These are phyloP conservation scores for Leptinotarsa tumamoca DNA, from an alignment of 2,888 invertebrate genomes.

Conservation along the genomic window DNA sequence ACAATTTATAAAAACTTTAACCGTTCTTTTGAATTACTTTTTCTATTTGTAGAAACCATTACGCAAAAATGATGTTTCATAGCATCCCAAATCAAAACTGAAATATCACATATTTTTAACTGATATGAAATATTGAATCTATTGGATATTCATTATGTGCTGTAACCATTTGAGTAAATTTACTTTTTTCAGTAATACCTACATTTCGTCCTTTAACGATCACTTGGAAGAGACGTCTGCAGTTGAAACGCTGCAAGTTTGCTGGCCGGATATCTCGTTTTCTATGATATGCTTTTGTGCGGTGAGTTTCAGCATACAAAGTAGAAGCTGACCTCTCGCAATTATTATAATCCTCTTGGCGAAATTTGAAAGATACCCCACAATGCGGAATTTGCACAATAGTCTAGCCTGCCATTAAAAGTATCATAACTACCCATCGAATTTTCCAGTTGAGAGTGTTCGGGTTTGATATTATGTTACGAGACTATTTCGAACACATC, in stretches of 20 bases:
- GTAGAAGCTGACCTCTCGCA: background rate
- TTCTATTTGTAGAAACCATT: too few species aligned
- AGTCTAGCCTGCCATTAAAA: background rate
- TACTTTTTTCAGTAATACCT: background rate
- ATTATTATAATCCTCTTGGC: background rate
- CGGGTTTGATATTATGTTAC: background rate
- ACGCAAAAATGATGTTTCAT: too few species aligned
- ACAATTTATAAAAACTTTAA: too few species aligned
- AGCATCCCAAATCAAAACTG: too few species aligned
- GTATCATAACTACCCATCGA: background rate
- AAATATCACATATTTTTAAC: too few species aligned
- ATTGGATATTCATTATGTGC: background rate
- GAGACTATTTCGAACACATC: too few species aligned
- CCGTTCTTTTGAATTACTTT: too few species aligned
- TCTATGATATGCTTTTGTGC: background rate
- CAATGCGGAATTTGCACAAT: background rate
- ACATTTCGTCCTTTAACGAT: background rate
- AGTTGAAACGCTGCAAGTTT: background rate
- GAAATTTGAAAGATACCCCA: background rate
- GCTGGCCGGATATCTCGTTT: background rate
- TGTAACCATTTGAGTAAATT: background rate
- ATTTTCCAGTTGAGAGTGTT: background rate
- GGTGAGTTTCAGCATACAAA: background rate
- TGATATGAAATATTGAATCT: too few species aligned
- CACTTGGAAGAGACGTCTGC: background rate